Base-by-base conservation (phyloP, 2,113 vertebrate species). In the Mugil cephalus region DNA sequence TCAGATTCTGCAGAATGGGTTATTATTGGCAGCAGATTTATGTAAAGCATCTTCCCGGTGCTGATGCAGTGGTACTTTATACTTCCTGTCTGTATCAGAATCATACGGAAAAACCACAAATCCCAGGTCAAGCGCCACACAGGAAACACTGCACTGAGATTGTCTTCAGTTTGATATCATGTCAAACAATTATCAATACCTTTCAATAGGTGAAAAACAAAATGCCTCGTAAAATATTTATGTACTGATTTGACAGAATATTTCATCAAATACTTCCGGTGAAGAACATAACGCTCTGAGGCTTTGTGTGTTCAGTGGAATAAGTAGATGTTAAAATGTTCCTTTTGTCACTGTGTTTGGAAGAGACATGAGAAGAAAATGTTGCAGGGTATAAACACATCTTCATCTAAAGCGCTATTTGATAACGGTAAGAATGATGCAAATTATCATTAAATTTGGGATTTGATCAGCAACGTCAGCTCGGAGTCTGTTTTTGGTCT, bases 81-180 rank as follows among this genome's bases (percentile, higher is more conserved):
- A 1, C 35, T 50, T 72, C 19, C 63, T 40, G 51, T 56, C 24
- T 30, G 15, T 60, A 60, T 60, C 53, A 55, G 38, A 69, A 74
- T 24, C 60, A 35, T 30, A 30, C 3, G 19, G 18, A 36, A 21
- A 56, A 66, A 43, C 36, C 61, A 45, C 50, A 39, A 42, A 30
- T 14, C 18, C 18, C 12, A 30, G 38, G 51, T 10, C 21, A 10
- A 24, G 51, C 18, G 1, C 19, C 14, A 1, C 1, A 40, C 39
- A 64, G 59, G 58, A 68, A 62, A 50, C 40, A 43, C 69, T 56
- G 30, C 35, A 74, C 36, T 13, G 35, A 77, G 58, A 48, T 43
- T 46, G 1, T 52, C 4, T 13, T 13, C 13, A 5, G 1, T 9
- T 5, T 42, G 12, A 42, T 30, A 5, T 30, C 24, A 30, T 5